These are phyloP conservation scores for Luidia sarsii DNA, from an alignment of 53 echinoderm and acorn worm species.

Conservation along the genomic window DNA sequence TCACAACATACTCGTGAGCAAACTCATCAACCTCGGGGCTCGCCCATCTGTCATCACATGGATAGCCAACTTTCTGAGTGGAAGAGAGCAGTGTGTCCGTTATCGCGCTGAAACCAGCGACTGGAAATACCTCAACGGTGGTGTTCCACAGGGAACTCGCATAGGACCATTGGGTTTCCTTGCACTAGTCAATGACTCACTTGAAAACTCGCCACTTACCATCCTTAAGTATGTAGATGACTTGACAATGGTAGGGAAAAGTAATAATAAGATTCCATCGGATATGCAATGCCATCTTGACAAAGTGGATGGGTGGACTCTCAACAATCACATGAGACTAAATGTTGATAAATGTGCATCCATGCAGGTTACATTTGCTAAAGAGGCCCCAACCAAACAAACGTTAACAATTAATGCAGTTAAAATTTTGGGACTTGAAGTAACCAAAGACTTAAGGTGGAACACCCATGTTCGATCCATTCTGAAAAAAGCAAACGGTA, in stretches of 20 bases:
- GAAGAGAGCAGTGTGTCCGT: constrained; percentile 31
- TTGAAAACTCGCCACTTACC: neutral
- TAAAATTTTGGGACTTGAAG: neutral
- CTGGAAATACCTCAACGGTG: constrained; percentile 25
- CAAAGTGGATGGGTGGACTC: neutral
- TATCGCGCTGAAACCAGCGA: constrained; percentile 20
- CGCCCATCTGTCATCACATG: constrained; percentile 21
- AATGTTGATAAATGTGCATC: neutral
- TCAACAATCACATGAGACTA: neutral
- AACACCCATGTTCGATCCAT: neutral
- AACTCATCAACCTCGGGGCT: neutral
- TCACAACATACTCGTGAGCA: constrained; percentile 7
- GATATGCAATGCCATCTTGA: neutral
- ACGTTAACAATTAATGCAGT: neutral
- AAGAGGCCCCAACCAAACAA: neutral
- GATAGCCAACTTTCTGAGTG: constrained; percentile 9
- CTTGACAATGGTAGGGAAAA: neutral
- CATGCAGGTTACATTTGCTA: constrained; percentile 1
- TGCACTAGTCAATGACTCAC: constrained; percentile 36
- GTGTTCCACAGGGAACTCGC: constrained; percentile 50
- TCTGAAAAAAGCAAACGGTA: too few species aligned
- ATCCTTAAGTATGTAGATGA: neutral
- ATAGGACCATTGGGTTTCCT: constrained; percentile 40
- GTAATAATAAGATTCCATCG: neutral
- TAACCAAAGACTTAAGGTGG: neutral